Percentiles rank a stretch among this genome's conserved stretches.
Evolutionary conservation across 2,797 vertebrate genomes (phyloP).

Genomic region (Acanthornis magna): DNA sequence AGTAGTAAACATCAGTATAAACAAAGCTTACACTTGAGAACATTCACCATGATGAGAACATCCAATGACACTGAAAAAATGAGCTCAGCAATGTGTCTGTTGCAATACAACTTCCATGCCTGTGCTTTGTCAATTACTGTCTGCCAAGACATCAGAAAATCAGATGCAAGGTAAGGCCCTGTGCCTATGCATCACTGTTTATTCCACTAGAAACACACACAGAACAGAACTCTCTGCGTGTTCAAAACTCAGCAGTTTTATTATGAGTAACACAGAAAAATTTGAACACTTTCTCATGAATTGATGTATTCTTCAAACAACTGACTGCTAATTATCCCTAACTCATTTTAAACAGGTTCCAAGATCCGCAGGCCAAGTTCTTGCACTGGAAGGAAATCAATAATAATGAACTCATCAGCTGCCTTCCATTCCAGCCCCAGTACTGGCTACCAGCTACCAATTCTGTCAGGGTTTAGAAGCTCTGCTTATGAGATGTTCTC

Average conservation of each 20-base stretch:
- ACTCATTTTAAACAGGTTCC: not conserved
- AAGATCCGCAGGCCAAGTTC: not conserved
- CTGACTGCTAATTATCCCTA: not conserved
- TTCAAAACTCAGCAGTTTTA: not conserved
- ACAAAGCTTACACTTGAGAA: slow-evolving; percentile 7
- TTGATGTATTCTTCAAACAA: not conserved
- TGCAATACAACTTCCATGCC: slow-evolving; percentile 2
- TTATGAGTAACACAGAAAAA: not conserved
- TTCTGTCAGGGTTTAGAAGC: not conserved
- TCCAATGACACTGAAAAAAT: not conserved
- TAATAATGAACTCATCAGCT: not conserved
- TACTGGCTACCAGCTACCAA: not conserved
- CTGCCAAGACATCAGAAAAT: slow-evolving; percentile 35
- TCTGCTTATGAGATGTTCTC: not conserved
- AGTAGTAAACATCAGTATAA: not conserved
- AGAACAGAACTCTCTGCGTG: not conserved
- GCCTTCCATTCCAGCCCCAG: not conserved
- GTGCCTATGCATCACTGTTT: not conserved
- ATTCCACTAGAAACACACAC: not conserved
- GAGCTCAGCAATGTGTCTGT: not conserved
- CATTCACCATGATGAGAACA: not conserved
- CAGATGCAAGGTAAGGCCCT: slow-evolving; percentile 8
- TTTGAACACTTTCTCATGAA: not conserved
- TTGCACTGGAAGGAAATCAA: not conserved
- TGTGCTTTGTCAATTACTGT: not conserved